A percentile compares a stretch with the other conserved stretches of the same genome.
Conservation (phyloP, 2,888 invertebrate genomes). For the Dendrolimus pini region DNA sequence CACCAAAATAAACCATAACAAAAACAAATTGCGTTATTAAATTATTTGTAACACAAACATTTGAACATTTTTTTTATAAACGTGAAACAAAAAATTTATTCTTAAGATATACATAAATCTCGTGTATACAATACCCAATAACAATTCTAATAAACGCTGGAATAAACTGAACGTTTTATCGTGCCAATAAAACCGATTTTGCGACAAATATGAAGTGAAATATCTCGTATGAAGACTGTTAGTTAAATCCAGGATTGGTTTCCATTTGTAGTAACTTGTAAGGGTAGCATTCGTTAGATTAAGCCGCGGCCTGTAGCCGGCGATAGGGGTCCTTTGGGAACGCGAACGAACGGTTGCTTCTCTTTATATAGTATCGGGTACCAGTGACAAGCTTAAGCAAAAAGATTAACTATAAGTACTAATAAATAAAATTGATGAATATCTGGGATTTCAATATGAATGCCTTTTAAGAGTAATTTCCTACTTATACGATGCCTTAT, state of each 20-base stretch:
- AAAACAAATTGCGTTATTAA: no score
- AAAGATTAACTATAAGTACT: no score
- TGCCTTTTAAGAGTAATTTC: no score
- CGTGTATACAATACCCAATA: slow-evolving; percentile 1
- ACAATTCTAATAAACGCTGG: slow-evolving; percentile 11
- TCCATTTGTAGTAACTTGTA: slow-evolving; percentile 66
- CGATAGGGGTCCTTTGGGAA: slow-evolving; percentile 63
- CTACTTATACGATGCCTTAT: no score
- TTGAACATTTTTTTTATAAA: no score
- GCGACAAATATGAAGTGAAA: slow-evolving; percentile 25
- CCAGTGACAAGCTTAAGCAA: slow-evolving; percentile 1
- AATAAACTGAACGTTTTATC: slow-evolving; percentile 15
- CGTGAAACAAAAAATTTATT: no score
- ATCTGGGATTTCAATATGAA: no score
- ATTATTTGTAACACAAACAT: no score
- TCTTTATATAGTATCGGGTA: slow-evolving; percentile 16
- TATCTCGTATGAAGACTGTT: slow-evolving; percentile 39
- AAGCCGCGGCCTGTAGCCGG: slow-evolving; percentile 52
- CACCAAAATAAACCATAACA: no score
- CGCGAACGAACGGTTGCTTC: slow-evolving; percentile 37
- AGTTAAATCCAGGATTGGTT: slow-evolving; percentile 67
- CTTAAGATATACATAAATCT: background rate
- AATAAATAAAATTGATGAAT: no score
- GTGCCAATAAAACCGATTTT: slow-evolving; percentile 11
- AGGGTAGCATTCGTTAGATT: slow-evolving; percentile 64